A percentile compares a stretch with the other conserved stretches of the same genome.
These are phyloP conservation scores for Lampris incognitus DNA, from an alignment of 2,113 vertebrate genomes.

Conservation along the genomic window DNA sequence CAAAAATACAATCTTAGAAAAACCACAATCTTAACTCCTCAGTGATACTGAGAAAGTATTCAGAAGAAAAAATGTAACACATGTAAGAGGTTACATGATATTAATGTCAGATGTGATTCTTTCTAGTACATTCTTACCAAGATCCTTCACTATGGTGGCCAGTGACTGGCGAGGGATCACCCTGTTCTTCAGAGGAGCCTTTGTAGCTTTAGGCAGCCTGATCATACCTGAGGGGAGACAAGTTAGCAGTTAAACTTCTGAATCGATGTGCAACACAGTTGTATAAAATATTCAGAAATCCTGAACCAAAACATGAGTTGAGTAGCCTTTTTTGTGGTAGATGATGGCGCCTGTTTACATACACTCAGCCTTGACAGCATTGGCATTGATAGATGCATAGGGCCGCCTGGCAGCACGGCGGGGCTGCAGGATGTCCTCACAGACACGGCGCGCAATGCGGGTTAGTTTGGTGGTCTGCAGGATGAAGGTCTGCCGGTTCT, in stretches of 20 bases:
- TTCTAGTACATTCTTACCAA: slow-evolving; percentile 79
- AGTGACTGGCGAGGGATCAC: slow-evolving; percentile 86
- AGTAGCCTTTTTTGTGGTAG: neutral
- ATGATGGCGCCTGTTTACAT: slow-evolving; percentile 46
- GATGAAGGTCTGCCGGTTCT: slow-evolving; percentile 95
- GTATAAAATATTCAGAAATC: too few species aligned
- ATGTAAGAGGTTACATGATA: neutral
- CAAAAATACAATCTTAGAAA: neutral
- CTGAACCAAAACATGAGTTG: too few species aligned
- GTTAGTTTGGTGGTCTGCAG: slow-evolving; percentile 95
- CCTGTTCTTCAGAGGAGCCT: slow-evolving; percentile 87
- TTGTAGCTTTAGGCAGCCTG: slow-evolving; percentile 91
- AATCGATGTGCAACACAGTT: too few species aligned
- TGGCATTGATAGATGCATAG: slow-evolving; percentile 94
- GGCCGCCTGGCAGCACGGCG: slow-evolving; percentile 90
- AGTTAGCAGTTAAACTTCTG: too few species aligned
- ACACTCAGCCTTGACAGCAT: slow-evolving; percentile 96
- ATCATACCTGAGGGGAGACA: slow-evolving; percentile 85
- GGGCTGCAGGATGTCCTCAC: slow-evolving; percentile 91
- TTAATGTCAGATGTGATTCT: neutral
- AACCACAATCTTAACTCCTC: neutral
- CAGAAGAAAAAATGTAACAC: neutral
- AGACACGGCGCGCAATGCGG: slow-evolving; percentile 90
- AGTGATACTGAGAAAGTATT: neutral
- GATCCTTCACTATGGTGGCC: slow-evolving; percentile 90